phyloP scores from a whole-genome alignment of 2,888 invertebrate species.

The Cheilosia grossa region DNA sequence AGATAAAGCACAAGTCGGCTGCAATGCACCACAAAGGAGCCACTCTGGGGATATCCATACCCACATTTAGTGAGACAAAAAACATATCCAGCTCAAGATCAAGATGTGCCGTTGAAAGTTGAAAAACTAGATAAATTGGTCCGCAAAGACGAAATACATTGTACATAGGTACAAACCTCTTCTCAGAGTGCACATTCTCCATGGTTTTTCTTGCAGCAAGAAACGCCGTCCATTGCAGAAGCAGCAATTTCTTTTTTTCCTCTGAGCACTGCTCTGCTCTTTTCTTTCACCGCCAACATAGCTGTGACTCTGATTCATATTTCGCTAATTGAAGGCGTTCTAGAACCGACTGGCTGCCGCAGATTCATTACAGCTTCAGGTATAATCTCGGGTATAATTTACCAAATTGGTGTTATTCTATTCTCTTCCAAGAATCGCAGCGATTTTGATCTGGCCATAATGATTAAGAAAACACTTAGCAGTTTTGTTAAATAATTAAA shows the following conservation, averaged over 20 bases:
- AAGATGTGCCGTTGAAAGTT: conserved; percentile 67
- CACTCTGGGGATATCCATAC: conserved; percentile 14
- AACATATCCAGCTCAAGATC: conserved; percentile 30
- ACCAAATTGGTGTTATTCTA: conserved; percentile 61
- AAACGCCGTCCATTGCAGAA: conserved; percentile 26
- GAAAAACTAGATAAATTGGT: conserved; percentile 70
- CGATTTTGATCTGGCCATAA: conserved; percentile 23
- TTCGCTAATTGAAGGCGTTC: conserved; percentile 46
- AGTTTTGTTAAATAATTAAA: conserved; percentile 33
- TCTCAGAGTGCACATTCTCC: neutral
- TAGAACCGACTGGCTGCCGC: neutral
- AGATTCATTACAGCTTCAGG: neutral
- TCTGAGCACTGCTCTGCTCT: conserved; percentile 7
- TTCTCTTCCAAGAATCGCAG: conserved; percentile 27
- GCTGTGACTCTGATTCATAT: conserved; percentile 56
- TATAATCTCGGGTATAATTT: conserved; percentile 52
- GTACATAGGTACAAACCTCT: conserved; percentile 6
- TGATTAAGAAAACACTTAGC: conserved; percentile 46
- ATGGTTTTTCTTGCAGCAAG: conserved; percentile 14
- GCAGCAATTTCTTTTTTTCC: conserved; percentile 36
- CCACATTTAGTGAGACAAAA: conserved; percentile 24
- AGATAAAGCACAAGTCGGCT: conserved; percentile 33
- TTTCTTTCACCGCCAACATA: conserved; percentile 23
- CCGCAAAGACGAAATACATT: conserved; percentile 33
- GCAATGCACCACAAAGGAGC: neutral